Conservation (phyloP, 2,888 invertebrate species). For the Loripinus fragilis region DNA sequence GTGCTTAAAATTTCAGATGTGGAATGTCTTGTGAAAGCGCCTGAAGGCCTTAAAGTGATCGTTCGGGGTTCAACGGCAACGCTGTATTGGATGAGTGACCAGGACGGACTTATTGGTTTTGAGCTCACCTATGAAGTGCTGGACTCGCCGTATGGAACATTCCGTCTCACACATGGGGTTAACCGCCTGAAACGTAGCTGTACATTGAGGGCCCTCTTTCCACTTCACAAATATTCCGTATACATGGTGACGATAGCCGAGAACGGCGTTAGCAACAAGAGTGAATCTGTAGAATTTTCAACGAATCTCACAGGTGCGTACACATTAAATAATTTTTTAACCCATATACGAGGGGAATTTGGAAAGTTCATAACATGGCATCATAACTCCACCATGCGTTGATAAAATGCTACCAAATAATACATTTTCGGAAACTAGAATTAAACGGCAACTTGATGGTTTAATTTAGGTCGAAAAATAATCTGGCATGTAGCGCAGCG, state of each 20-base stretch:
- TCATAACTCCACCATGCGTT: too few relatives aligned
- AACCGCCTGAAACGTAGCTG: conserved; percentile 35
- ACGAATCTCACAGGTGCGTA: conserved; percentile 66
- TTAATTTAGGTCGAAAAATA: too few relatives aligned
- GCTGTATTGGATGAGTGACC: conserved; percentile 41
- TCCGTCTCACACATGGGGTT: conserved; percentile 51
- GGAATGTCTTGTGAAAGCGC: conserved; percentile 10
- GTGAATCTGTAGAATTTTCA: conserved; percentile 65
- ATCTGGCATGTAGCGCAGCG: too few relatives aligned
- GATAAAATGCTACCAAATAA: too few relatives aligned
- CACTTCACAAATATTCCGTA: conserved; percentile 55
- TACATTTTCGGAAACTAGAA: too few relatives aligned
- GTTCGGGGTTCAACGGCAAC: conserved; percentile 39
- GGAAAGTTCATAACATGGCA: too few relatives aligned
- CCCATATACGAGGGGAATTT: too few relatives aligned
- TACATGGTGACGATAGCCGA: conserved; percentile 72
- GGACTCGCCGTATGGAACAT: conserved; percentile 36
- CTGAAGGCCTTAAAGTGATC: conserved; percentile 35
- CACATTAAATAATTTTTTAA: too few relatives aligned
- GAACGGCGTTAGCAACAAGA: conserved; percentile 64
- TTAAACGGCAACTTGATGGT: too few relatives aligned
- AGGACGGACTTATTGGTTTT: conserved; percentile 29
- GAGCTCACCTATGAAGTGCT: conserved; percentile 48
- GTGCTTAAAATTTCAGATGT: not conserved
- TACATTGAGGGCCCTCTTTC: conserved; percentile 42